Percentiles rank a stretch among this genome's conserved stretches.
These are phyloP conservation scores for Toxostoma redivivum DNA, from an alignment of 2,113 vertebrate genomes.

Conservation along the genomic window DNA sequence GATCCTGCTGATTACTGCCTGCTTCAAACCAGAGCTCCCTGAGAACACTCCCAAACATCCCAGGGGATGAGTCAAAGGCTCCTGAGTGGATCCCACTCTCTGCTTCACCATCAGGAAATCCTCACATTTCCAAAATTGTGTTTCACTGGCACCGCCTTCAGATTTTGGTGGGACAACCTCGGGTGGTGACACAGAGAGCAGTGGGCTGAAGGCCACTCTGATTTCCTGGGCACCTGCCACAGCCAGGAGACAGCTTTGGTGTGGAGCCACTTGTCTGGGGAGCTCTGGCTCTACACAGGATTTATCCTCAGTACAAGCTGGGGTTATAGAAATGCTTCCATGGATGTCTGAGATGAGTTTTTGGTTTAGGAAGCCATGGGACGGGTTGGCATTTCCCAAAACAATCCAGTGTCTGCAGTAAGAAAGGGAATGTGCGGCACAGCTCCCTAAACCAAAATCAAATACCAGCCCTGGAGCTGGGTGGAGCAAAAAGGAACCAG, in stretches of 20 bases:
- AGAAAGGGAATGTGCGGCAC: neutral
- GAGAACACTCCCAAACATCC: neutral
- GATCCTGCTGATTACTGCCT: neutral
- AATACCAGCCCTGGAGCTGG: neutral
- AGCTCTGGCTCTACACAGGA: neutral
- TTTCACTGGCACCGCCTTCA: neutral
- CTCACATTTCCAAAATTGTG: neutral
- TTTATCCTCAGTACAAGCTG: neutral
- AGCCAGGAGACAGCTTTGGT: neutral
- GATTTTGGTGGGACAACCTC: neutral
- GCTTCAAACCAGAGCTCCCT: neutral
- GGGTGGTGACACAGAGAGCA: neutral
- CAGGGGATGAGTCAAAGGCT: neutral
- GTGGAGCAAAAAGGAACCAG: neutral
- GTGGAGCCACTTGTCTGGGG: neutral
- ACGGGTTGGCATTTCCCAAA: neutral
- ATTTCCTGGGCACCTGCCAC: neutral
- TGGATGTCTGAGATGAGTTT: neutral
- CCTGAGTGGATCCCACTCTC: neutral
- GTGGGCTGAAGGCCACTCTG: neutral
- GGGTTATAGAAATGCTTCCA: accelerated
- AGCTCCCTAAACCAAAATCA: neutral
- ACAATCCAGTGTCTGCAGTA: neutral
- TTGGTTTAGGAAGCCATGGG: neutral
- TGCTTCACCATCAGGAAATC: neutral